A percentile compares a stretch with the other conserved stretches of the same genome.
These are phyloP conservation scores for Mechanitis messenoides DNA, from an alignment of 2,888 invertebrate species.

Conservation along the genomic window DNA sequence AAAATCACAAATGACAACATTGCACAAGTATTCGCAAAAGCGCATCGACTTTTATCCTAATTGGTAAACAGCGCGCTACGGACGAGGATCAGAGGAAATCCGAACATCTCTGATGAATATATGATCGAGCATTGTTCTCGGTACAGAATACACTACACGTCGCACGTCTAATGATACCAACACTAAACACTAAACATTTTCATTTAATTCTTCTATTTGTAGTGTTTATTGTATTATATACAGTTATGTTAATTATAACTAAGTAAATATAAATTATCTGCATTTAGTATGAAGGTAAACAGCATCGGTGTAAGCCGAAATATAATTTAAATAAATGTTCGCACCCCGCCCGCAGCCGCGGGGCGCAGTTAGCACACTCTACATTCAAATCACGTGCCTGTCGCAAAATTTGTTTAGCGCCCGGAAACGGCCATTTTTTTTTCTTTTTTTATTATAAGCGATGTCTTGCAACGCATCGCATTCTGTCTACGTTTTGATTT, in stretches of 20 bases:
- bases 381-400: constrained; percentile 43
- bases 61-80: constrained; percentile 26
- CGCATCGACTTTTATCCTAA: constrained; percentile 9
- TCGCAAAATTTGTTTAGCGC: constrained; percentile 52
- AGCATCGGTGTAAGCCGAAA: background rate
- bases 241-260: too few relatives aligned
- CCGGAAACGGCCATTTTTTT: constrained; percentile 53
- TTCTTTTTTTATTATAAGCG: constrained; percentile 37
- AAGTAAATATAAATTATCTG: too few relatives aligned
- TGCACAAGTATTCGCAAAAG: constrained; percentile 3
- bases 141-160: constrained; percentile 6
- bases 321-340: background rate
- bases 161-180: constrained; percentile 5
- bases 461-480: constrained; percentile 41
- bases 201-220: too few relatives aligned
- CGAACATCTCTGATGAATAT: constrained; percentile 56
- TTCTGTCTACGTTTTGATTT: constrained; percentile 48
- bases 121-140: constrained; percentile 49
- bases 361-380: constrained; percentile 21
- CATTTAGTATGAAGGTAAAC: background rate
- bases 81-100: constrained; percentile 54
- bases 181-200: constrained; percentile 14
- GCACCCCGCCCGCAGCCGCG: constrained; percentile 3
- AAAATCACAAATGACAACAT: background rate
- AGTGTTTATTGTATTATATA: background rate